Percentiles rank a stretch among this genome's conserved stretches.
These are phyloP conservation scores for Morelia viridis DNA, from an alignment of 2,797 vertebrate genomes.

Conservation along the genomic window DNA sequence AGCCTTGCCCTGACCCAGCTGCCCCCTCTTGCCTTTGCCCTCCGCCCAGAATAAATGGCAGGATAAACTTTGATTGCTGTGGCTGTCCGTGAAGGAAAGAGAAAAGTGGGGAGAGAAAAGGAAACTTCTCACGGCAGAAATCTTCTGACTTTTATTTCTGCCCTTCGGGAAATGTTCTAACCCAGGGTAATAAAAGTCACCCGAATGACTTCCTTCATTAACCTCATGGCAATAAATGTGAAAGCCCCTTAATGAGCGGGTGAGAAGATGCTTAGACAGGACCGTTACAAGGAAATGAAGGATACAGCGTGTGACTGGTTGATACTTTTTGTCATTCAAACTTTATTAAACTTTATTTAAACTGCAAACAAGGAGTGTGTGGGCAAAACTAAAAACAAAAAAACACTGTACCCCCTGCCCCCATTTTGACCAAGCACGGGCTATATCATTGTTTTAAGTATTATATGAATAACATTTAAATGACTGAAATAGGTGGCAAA, in stretches of 20 bases:
- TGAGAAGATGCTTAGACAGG: slow-evolving; percentile 1
- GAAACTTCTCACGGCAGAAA: slow-evolving; percentile 59
- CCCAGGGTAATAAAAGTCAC: slow-evolving; percentile 64
- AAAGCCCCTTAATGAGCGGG: slow-evolving; percentile 55
- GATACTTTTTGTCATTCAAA: not conserved
- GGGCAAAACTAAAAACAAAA: no score
- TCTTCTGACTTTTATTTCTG: slow-evolving; percentile 63
- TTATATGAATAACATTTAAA: not conserved
- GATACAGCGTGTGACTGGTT: not conserved
- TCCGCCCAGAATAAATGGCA: slow-evolving; percentile 28
- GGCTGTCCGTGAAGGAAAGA: slow-evolving; percentile 41
- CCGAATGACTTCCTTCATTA: slow-evolving; percentile 70
- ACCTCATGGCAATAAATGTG: slow-evolving; percentile 62
- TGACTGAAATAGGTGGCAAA: not conserved
- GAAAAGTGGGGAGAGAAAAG: slow-evolving; percentile 42
- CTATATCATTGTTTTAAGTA: no score
- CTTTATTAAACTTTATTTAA: not conserved
- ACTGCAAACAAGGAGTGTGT: no score
- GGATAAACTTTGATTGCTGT: slow-evolving; percentile 34
- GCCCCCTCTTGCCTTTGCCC: not conserved
- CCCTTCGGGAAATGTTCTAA: slow-evolving; percentile 69
- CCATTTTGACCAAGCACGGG: no score
- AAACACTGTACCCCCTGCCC: no score
- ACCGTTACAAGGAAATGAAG: not conserved
- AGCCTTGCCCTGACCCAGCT: not conserved